Conservation (phyloP, 2,888 invertebrate species). For the Epinotia nisella region DNA sequence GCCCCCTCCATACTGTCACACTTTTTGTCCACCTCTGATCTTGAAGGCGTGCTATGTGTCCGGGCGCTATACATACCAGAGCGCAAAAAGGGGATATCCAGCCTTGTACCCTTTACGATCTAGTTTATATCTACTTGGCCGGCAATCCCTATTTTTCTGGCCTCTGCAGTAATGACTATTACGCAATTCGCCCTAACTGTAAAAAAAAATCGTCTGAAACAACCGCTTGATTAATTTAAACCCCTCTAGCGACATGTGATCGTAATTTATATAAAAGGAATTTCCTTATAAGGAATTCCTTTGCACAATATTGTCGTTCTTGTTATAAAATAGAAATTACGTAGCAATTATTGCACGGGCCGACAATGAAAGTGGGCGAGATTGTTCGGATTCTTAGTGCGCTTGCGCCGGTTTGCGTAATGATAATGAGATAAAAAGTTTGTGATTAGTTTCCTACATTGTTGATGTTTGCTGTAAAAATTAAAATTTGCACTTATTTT, state of each 20-base stretch:
- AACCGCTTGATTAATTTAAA: neutral
- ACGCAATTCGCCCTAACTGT: no score
- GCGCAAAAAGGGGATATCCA: no score
- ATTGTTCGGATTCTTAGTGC: constrained; percentile 30
- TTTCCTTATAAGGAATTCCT: constrained; percentile 14
- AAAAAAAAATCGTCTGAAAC: no score
- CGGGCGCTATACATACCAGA: no score
- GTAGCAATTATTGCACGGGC: constrained; percentile 28
- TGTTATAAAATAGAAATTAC: constrained; percentile 34
- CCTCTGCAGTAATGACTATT: no score
- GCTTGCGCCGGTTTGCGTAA: constrained; percentile 14
- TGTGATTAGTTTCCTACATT: constrained; percentile 13
- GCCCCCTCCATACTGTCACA: no score
- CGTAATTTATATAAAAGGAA: neutral
- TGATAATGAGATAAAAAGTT: constrained; percentile 15
- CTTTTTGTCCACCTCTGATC: no score
- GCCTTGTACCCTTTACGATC: no score
- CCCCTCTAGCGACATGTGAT: neutral
- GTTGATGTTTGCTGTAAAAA: constrained; percentile 2
- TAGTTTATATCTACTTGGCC: no score
- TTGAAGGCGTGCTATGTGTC: no score
- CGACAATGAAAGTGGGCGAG: constrained; percentile 40
- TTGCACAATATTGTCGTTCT: constrained; percentile 11
- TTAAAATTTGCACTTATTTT: no score
- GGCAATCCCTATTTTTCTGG: no score